phyloP scores from a whole-genome alignment of 2,888 invertebrate genomes.

The Busseola fusca region DNA sequence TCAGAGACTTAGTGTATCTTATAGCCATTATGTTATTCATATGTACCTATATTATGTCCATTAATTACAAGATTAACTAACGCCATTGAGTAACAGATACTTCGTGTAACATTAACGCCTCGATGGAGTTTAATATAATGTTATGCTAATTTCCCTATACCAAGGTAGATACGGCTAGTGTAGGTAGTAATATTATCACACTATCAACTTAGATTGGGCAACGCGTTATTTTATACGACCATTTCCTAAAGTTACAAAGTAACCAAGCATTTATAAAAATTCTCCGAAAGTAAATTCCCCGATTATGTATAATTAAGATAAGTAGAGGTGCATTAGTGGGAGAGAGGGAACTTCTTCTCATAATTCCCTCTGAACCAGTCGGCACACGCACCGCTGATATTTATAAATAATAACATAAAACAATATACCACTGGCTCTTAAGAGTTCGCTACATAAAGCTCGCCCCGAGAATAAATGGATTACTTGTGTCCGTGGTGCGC shows the following conservation, averaged over 20 bases:
- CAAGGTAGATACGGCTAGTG: constrained; percentile 10
- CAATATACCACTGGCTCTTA: constrained; percentile 84
- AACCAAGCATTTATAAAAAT: constrained; percentile 26
- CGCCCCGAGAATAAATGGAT: constrained; percentile 89
- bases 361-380: constrained; percentile 72
- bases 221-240: constrained; percentile 55
- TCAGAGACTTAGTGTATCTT: not conserved
- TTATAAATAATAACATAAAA: constrained; percentile 87
- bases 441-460: constrained; percentile 86
- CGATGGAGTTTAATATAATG: constrained; percentile 36
- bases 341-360: constrained; percentile 53
- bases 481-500: constrained; percentile 86
- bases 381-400: constrained; percentile 78
- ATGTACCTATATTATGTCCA: not conserved
- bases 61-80: constrained; percentile 40
- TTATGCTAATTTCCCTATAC: constrained; percentile 48
- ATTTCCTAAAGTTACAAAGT: constrained; percentile 45
- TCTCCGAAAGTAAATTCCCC: constrained; percentile 49
- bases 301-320: constrained; percentile 63
- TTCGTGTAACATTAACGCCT: constrained; percentile 36
- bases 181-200: constrained; percentile 32
- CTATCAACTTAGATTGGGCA: constrained; percentile 29
- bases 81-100: constrained; percentile 31
- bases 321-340: constrained; percentile 49
- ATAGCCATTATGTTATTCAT: constrained; percentile 15